Conservation (phyloP, 2,888 invertebrate genomes). For the Drosophila pseudotalamancana region DNA sequence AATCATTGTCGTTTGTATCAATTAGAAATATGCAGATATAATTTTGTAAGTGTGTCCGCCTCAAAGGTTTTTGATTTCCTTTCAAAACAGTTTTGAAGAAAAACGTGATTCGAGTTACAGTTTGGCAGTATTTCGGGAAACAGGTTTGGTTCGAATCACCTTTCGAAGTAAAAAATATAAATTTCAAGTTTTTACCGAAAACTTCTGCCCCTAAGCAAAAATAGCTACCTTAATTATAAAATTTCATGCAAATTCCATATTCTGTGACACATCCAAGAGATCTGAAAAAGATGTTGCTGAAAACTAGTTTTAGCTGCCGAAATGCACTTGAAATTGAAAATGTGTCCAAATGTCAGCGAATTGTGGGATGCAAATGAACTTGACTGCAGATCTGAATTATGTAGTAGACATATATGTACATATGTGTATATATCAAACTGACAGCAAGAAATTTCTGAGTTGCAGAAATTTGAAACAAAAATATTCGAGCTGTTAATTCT, state of each 20-base stretch:
- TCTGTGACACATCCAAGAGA: background rate
- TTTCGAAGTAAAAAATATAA: background rate
- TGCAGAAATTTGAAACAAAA: slow-evolving; percentile 38
- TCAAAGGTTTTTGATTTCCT: too few relatives aligned
- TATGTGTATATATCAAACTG: too few relatives aligned
- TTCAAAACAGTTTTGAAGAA: background rate
- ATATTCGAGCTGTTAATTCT: background rate
- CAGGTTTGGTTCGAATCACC: background rate
- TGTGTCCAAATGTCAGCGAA: slow-evolving; percentile 23
- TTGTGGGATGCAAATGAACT: slow-evolving; percentile 8
- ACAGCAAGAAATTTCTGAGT: slow-evolving; percentile 29
- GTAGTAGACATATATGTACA: background rate
- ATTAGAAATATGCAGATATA: too few relatives aligned
- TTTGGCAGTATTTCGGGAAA: background rate
- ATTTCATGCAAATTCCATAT: background rate
- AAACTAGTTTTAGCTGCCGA: slow-evolving; percentile 20
- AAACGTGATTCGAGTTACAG: background rate
- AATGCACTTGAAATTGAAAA: slow-evolving; percentile 4
- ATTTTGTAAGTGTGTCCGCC: too few relatives aligned
- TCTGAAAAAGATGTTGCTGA: background rate
- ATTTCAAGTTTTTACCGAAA: too few relatives aligned
- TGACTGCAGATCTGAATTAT: background rate
- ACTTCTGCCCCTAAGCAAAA: background rate
- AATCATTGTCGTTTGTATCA: too few relatives aligned
- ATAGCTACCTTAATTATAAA: background rate